These are phyloP conservation scores for Brachionus rotundiformis DNA, from an alignment of 1,140 invertebrate species.

Conservation along the genomic window DNA sequence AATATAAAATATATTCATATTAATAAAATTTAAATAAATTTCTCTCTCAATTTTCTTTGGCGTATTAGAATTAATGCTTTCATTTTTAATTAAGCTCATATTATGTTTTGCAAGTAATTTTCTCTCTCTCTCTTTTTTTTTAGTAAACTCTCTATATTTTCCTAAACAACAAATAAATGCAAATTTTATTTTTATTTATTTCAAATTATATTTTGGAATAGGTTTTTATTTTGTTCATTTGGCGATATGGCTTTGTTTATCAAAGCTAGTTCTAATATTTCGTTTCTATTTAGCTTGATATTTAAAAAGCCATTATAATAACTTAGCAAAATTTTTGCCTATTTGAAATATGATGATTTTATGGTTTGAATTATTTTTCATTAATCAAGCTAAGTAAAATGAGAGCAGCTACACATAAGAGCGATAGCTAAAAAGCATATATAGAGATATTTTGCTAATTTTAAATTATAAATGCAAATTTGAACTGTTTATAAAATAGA, in stretches of 20 bases:
- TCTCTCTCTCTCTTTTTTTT: not conserved
- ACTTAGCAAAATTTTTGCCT: not conserved
- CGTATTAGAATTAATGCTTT: not conserved
- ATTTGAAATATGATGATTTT: constrained; percentile 22
- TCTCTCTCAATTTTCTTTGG: not conserved
- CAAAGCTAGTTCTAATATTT: not conserved
- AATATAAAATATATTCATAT: not conserved
- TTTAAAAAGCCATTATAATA: constrained; percentile 34
- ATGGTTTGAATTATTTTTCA: constrained; percentile 27
- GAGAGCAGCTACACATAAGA: not conserved
- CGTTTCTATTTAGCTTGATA: constrained; percentile 30
- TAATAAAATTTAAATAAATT: constrained; percentile 24
- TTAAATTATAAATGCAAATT: constrained; percentile 36
- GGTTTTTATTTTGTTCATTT: not conserved
- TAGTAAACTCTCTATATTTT: constrained; percentile 6
- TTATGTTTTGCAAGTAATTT: not conserved
- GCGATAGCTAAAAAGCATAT: not conserved
- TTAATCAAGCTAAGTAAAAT: not conserved
- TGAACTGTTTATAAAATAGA: constrained; percentile 10
- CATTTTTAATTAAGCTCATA: constrained; percentile 10
- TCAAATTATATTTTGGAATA: constrained; percentile 21
- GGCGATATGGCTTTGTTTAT: not conserved
- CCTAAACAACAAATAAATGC: constrained; percentile 17
- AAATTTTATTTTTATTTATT: constrained; percentile 36
- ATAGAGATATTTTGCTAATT: constrained; percentile 16